A percentile compares a stretch with the other conserved stretches of the same genome.
Conservation (phyloP, 1,140 invertebrate genomes). For the Lucilia cuprina region DNA sequence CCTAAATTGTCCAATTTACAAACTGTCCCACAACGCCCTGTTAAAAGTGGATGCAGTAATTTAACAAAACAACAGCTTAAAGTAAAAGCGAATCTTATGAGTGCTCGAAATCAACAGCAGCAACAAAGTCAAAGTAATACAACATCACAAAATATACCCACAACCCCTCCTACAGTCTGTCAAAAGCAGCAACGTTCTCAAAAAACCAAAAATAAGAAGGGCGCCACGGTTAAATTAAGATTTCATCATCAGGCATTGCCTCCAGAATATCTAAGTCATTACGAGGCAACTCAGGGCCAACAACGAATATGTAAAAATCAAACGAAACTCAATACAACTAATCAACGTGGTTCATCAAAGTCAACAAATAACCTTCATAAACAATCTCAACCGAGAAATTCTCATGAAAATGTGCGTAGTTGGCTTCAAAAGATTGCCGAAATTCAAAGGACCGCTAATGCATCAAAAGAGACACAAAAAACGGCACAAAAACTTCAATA, state of each 20-base stretch:
- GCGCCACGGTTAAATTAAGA: constrained; percentile 77
- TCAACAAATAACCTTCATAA: not conserved
- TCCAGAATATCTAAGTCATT: constrained; percentile 79
- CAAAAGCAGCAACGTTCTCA: constrained; percentile 19
- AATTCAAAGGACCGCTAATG: constrained; percentile 66
- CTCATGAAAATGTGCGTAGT: constrained; percentile 71
- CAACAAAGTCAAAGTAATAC: not conserved
- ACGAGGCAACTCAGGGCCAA: constrained; percentile 73
- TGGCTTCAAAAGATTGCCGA: constrained; percentile 77
- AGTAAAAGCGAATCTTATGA: constrained; percentile 52
- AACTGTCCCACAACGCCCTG: not conserved
- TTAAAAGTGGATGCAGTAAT: constrained; percentile 48
- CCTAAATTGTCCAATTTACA: not conserved
- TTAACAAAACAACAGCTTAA: constrained; percentile 57
- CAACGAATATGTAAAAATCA: constrained; percentile 43
- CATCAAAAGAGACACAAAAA: constrained; percentile 24
- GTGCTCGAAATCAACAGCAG: constrained; percentile 47
- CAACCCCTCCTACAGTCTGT: not conserved
- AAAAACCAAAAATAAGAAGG: constrained; percentile 64
- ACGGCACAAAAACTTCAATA: not conserved
- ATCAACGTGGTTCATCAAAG: constrained; percentile 40
- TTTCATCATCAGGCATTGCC: constrained; percentile 84
- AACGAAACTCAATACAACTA: not conserved
- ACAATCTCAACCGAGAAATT: constrained; percentile 46
- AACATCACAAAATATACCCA: not conserved